Evolutionary conservation across 2,113 vertebrate species (phyloP), one percentile per base, ranked within the genome.

Genomic region (Scortum barcoo): DNA sequence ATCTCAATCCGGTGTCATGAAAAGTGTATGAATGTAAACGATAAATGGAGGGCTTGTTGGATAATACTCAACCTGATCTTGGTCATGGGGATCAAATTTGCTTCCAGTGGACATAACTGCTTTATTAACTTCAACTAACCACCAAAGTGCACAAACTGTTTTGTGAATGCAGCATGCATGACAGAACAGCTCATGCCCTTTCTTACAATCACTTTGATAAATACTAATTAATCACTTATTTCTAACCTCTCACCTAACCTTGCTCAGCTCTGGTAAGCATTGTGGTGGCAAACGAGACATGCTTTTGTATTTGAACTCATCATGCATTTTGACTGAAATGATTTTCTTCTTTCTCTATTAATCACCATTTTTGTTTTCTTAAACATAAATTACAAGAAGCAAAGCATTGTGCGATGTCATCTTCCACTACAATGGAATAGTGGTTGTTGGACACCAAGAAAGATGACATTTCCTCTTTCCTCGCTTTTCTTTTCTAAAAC

Each of bases 71-170:
- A 70, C 65, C 36, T 83, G 71, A 89, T 77, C 71, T 79, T 67
- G 40, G 36, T 78, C 73, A 84, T 73, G 66, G 78, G 86, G 76
- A 73, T 89, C 76, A 76, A 86, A 86, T 89, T 87, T 90, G 73
- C 83, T 90, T 91, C 88, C 83, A 38, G 5, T 62, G 11, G 22
- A 48, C 81, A 72, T 75, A 36, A 56, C 38, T 71, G 22, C 73
- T 68, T 86, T 62, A 70, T 68, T 78, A 61, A 77, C 61, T 80
- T 36, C n/a, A 56, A 51, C 75, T 46, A 73, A 74, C 76, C 46
- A 65, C 76, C 44, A 61, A 66, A 76, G 54, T 74, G 73, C 88
- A 77, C 65, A 44, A 80, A 42, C 69, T 80, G 63, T 79, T 67
- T 44, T 80, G 71, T 87, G 40, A 83, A 42, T 79, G 73, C 68